Base-by-base conservation (phyloP, 2,113 vertebrate genomes). In the Corythornis madagascariensis region DNA sequence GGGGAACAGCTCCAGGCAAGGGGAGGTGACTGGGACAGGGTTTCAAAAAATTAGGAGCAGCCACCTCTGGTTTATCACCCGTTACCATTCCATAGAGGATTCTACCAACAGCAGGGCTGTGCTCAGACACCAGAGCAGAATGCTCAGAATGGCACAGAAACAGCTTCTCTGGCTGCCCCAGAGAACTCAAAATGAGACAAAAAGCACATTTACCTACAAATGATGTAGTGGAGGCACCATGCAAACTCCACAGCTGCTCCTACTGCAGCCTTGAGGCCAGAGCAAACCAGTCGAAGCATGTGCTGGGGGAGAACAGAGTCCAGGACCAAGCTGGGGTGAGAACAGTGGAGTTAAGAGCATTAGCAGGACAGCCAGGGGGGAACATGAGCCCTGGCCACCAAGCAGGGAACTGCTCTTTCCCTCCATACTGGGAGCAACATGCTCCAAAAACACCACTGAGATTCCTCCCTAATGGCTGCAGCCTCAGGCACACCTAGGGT, bases 141-240 rank as follows among this genome's bases (percentile, higher is more conserved):
- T 9, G n/a, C 10, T 25, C 59, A 61, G 55, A 28, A 47, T 17
- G 4, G 53, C 25, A 69, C 35, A 11, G 33, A 50, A 80, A 59
- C n/a, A 22, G 24, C 60, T 26, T 56, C 35, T 31, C 28, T 56
- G 56, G 43, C 38, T 82, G 53, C 22, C 31, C 33, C 24, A 22
- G n/a, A 22, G 33, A 70, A 42, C 19, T 56, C 19, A 16, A 74
- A 77, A 21, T 1, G 4, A 71, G 79, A 9, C 43, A 18, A 20
- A 56, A 78, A 76, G 25, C 2, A 2, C 1, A 2, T 60, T 97
- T 97, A 99, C 99, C 98, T 98, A 96, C 98, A 98, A 61, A 98
- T 64, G 66, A 99, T 97, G 96, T 99, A 99, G 97, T 99, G 99
- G 80, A 99, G 98, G 91, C 99, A 99, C 99, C 99, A 99, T 0